These are phyloP conservation scores for Erebia aethiops DNA, from an alignment of 2,888 invertebrate species.

Conservation along the genomic window DNA sequence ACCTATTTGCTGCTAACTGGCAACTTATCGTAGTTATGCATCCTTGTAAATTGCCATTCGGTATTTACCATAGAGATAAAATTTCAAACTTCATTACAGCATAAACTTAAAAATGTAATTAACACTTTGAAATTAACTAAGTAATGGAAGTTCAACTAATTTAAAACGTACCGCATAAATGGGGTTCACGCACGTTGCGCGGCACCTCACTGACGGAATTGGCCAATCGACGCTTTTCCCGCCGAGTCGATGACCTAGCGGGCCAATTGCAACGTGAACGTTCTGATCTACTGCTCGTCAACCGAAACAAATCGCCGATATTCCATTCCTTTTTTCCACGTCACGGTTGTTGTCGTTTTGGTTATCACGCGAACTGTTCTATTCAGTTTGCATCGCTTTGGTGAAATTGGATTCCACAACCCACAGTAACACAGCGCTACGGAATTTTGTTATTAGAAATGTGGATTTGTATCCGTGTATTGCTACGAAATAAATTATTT, in stretches of 20 bases:
- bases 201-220: conserved; percentile 22
- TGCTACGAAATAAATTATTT: conserved; percentile 27
- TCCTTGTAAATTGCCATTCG: neutral
- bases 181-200: conserved; percentile 9
- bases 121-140: conserved; percentile 11
- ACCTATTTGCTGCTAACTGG: no score
- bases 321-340: conserved; percentile 55
- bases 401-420: conserved; percentile 45
- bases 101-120: conserved; percentile 8
- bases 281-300: conserved; percentile 62
- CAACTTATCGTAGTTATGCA: no score
- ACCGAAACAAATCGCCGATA: conserved; percentile 70
- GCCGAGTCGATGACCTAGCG: conserved; percentile 67
- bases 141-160: conserved; percentile 19
- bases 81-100: neutral
- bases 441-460: conserved; percentile 23
- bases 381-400: conserved; percentile 43
- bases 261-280: conserved; percentile 61
- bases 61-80: neutral
- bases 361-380: conserved; percentile 43
- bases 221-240: conserved; percentile 42
- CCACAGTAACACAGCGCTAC: conserved; percentile 29
- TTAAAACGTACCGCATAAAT: conserved; percentile 16
- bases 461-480: conserved; percentile 10
- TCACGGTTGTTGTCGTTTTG: conserved; percentile 52